A percentile compares a stretch with the other conserved stretches of the same genome.
Evolutionary conservation across 2,113 vertebrate genomes (phyloP).

Genomic region (Hemibagrus wyckioides): DNA sequence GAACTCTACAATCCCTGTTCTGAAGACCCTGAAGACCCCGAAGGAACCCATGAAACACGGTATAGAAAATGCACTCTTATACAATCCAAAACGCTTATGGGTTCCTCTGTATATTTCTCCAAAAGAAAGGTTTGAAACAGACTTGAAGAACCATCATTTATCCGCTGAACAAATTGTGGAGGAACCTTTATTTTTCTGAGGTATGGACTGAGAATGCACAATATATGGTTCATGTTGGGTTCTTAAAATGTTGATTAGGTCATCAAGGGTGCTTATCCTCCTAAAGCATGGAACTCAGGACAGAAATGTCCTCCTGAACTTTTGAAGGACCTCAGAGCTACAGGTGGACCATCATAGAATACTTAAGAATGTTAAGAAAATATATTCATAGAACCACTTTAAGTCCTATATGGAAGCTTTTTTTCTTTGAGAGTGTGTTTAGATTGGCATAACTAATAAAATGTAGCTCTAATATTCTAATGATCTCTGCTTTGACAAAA

Average conservation of each 20-base stretch:
- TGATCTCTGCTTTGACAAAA: neutral
- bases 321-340: neutral
- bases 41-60: neutral
- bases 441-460: neutral
- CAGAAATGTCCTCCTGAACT: neutral
- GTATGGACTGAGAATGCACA: neutral
- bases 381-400: neutral
- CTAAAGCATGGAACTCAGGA: neutral
- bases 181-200: neutral
- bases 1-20: neutral
- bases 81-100: neutral
- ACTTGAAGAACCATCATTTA: neutral
- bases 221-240: neutral
- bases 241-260: neutral
- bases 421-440: neutral
- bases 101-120: neutral
- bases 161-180: neutral
- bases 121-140: neutral
- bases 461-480: neutral
- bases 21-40: neutral
- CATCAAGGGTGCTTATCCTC: neutral
- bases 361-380: neutral
- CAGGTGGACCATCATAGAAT: neutral
- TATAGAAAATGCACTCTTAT: neutral
- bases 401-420: neutral